phyloP scores from a whole-genome alignment of 2,113 vertebrate genomes.

The Rhinoderma darwinii region DNA sequence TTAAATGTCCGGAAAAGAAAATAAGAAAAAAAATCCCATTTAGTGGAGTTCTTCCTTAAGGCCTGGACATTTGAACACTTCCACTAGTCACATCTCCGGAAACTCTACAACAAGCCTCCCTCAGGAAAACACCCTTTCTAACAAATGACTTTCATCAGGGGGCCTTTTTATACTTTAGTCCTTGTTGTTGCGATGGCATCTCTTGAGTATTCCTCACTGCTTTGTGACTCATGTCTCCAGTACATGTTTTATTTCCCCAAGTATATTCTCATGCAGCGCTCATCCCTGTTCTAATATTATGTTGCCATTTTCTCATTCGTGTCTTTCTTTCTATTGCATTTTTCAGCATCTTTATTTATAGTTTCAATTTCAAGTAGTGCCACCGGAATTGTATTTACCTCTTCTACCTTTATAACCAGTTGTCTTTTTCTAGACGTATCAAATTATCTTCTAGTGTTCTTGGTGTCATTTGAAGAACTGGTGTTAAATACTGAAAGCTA shows the following conservation, averaged over 20 bases:
- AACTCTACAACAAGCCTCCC: background rate
- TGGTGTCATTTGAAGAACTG: background rate
- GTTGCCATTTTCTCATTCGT: constrained; percentile 15
- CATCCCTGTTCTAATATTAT: constrained; percentile 10
- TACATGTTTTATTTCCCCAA: constrained; percentile 2
- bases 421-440: background rate
- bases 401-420: background rate
- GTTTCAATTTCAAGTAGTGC: background rate
- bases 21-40: too few relatives aligned
- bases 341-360: background rate
- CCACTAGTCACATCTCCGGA: too few relatives aligned
- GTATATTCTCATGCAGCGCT: constrained; percentile 10
- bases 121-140: background rate
- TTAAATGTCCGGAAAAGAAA: too few relatives aligned
- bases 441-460: background rate
- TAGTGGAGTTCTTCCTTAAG: too few relatives aligned
- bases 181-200: background rate
- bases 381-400: constrained; percentile 13
- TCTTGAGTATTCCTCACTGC: background rate
- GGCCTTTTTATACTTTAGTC: background rate
- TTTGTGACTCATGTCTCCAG: background rate
- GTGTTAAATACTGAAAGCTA: background rate
- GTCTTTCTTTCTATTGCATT: constrained; percentile 11
- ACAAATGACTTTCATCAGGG: background rate
- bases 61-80: too few relatives aligned